A percentile compares a stretch with the other conserved stretches of the same genome.
Evolutionary conservation across 2,888 invertebrate genomes (phyloP).

Genomic region (Scelioninae gen. 2): DNA sequence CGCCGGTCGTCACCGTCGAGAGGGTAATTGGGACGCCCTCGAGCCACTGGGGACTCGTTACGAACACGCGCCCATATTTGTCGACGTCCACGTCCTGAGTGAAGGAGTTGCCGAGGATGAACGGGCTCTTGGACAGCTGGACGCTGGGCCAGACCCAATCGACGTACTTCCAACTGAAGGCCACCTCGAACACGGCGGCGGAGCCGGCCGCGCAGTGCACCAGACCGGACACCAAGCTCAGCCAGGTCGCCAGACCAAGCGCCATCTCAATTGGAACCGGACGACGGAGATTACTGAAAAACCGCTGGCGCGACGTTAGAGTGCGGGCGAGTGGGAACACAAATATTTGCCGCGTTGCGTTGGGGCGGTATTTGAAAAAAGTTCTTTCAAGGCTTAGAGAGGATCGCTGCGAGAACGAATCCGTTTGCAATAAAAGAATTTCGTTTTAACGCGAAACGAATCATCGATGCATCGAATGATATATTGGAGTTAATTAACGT

Average conservation of each 20-base stretch:
- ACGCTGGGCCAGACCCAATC: constrained; percentile 71
- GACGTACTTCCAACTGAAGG: constrained; percentile 70
- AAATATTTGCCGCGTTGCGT: too few relatives aligned
- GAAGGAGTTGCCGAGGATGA: constrained; percentile 71
- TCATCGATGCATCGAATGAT: too few relatives aligned
- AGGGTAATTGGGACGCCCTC: constrained; percentile 72
- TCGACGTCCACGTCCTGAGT: constrained; percentile 73
- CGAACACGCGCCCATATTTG: constrained; percentile 70
- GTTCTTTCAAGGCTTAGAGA: too few relatives aligned
- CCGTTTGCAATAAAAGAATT: too few relatives aligned
- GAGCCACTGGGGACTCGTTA: constrained; percentile 74
- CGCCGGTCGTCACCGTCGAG: constrained; percentile 67
- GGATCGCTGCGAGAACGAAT: too few relatives aligned
- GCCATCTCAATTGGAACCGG: too few relatives aligned
- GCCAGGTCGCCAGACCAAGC: constrained; percentile 50
- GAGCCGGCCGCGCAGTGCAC: constrained; percentile 49
- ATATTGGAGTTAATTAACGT: too few relatives aligned
- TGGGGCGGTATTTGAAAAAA: too few relatives aligned
- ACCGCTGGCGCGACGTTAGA: too few relatives aligned
- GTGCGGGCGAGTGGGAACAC: too few relatives aligned
- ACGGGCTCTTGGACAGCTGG: constrained; percentile 66
- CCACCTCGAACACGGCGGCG: constrained; percentile 64
- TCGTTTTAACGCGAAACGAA: too few relatives aligned
- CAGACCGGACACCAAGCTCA: constrained; percentile 50
- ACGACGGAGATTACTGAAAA: too few relatives aligned